Percentiles rank a stretch among this genome's conserved stretches.
phyloP scores from a whole-genome alignment of 2,113 vertebrate genomes.

The Lonchura striata region DNA sequence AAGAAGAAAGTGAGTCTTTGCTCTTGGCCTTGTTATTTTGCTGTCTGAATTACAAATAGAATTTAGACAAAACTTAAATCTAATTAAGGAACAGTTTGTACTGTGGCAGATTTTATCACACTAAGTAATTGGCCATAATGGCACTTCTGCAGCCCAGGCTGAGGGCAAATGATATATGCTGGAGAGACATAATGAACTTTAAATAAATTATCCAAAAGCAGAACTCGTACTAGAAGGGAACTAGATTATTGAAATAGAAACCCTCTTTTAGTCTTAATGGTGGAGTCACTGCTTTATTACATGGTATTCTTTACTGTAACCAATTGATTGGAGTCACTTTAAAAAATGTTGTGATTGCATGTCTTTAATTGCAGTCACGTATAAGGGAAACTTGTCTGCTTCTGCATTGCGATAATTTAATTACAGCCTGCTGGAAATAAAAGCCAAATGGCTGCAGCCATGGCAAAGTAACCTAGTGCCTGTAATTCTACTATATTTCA shows the following conservation, averaged over 20 bases:
- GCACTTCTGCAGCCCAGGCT: conserved; percentile 35
- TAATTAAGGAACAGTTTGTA: conserved; percentile 52
- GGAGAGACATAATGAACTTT: conserved; percentile 48
- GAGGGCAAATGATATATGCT: conserved; percentile 31
- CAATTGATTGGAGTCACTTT: conserved; percentile 53
- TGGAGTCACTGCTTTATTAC: conserved; percentile 10
- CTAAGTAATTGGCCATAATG: conserved; percentile 61
- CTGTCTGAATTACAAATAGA: conserved; percentile 37
- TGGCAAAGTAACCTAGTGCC: conserved; percentile 48
- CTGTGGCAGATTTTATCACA: conserved; percentile 52
- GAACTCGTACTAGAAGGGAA: not conserved
- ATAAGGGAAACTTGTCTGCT: conserved; percentile 33
- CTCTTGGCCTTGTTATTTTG: conserved; percentile 7
- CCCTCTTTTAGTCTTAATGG: not conserved
- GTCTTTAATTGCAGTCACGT: conserved; percentile 56
- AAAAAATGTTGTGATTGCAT: conserved; percentile 52
- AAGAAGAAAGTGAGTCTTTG: not conserved
- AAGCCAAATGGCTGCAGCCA: conserved; percentile 47
- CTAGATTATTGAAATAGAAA: conserved; percentile 38
- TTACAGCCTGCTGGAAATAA: conserved; percentile 56
- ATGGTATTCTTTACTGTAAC: conserved; percentile 31
- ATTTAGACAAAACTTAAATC: conserved; percentile 45
- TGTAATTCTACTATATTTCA: conserved; percentile 61
- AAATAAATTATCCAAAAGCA: conserved; percentile 59
- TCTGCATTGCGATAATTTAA: conserved; percentile 53